Evolutionary conservation across 2,888 invertebrate species (phyloP).

Genomic region (Chaitophorus viminalis): DNA sequence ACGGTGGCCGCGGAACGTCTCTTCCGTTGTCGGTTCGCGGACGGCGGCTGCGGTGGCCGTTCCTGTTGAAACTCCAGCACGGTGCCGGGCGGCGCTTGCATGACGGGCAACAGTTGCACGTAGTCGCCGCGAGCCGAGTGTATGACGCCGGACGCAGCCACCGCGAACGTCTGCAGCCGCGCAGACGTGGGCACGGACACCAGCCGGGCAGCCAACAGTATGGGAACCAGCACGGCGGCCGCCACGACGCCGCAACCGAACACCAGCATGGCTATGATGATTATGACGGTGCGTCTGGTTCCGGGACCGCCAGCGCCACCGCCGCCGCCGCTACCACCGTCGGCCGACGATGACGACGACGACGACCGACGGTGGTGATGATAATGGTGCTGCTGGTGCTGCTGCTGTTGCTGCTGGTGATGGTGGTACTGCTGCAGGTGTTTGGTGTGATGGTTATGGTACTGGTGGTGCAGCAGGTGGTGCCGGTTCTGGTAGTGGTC

Average conservation of each 20-base stretch:
- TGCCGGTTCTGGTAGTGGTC: conserved; percentile 64
- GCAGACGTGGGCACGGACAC: conserved; percentile 65
- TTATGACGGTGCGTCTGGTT: conserved; percentile 65
- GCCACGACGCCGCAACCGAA: conserved; percentile 66
- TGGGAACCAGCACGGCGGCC: conserved; percentile 66
- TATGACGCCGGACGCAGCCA: conserved; percentile 64
- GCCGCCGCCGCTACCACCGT: not conserved
- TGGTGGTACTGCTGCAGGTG: not conserved
- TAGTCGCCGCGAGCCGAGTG: conserved; percentile 64
- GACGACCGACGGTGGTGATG: conserved; percentile 63
- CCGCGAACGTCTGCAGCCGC: conserved; percentile 65
- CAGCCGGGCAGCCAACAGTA: conserved; percentile 66
- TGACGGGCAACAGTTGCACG: conserved; percentile 65
- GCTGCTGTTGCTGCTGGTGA: not conserved
- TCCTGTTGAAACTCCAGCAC: conserved; percentile 55
- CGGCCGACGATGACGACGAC: conserved; percentile 2
- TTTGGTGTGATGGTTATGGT: conserved; percentile 64
- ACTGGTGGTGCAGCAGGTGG: conserved; percentile 63
- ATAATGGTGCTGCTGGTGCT: conserved; percentile 63
- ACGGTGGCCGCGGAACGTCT: not conserved
- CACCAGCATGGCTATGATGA: conserved; percentile 65
- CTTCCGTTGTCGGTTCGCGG: not conserved
- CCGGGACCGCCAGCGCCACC: not conserved
- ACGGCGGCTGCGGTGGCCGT: conserved; percentile 16
- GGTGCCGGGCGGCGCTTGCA: conserved; percentile 63